These are phyloP conservation scores for Scolopax rusticola DNA, from an alignment of 2,797 vertebrate species.

Conservation along the genomic window DNA sequence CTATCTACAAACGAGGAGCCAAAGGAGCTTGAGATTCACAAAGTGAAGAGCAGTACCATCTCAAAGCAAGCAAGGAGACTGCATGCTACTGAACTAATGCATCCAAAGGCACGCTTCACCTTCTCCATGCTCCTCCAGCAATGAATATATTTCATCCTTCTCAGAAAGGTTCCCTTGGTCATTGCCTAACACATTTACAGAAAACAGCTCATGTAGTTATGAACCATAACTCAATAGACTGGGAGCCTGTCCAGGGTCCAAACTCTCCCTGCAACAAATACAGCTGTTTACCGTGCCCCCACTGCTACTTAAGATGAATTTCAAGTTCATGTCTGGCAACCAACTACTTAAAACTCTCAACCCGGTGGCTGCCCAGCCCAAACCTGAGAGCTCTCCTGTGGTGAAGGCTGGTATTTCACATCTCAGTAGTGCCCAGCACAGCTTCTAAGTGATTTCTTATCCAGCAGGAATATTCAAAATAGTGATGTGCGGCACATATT, in stretches of 20 bases:
- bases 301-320: not conserved
- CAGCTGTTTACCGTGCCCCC: not conserved
- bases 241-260: not conserved
- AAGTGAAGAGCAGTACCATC: fast-evolving
- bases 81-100: not conserved
- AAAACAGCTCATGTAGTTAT: not conserved
- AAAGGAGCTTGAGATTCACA: not conserved
- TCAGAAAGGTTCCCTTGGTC: not conserved
- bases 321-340: not conserved
- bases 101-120: not conserved
- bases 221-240: not conserved
- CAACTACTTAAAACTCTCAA: not conserved
- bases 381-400: not conserved
- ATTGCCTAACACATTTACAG: not conserved
- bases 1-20: not conserved
- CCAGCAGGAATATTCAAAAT: not conserved
- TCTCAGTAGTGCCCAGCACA: not conserved
- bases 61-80: not conserved
- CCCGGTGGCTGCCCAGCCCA: not conserved
- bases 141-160: not conserved
- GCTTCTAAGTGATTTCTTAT: fast-evolving
- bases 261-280: not conserved
- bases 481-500: not conserved
- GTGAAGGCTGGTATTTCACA: not conserved
- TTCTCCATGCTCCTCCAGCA: not conserved